Conservation (phyloP, 1,140 invertebrate species). For the Plectrocnemia conspersa region DNA sequence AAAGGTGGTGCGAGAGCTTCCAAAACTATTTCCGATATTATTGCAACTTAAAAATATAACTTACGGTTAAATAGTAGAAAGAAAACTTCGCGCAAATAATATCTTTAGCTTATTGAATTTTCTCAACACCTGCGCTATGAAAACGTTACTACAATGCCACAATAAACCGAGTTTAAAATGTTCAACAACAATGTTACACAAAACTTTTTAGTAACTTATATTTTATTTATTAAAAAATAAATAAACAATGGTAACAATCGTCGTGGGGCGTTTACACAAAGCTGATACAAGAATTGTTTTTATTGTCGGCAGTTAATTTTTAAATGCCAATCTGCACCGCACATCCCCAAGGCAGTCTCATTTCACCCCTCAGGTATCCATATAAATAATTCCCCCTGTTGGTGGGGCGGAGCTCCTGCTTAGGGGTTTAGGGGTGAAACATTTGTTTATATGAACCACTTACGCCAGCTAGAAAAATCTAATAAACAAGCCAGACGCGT, state of each 20-base stretch:
- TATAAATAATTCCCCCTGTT: conserved; percentile 23
- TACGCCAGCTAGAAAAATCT: conserved; percentile 9
- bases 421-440: conserved; percentile 14
- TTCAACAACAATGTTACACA: too few relatives aligned
- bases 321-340: conserved; percentile 16
- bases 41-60: too few relatives aligned
- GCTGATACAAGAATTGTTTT: neutral
- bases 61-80: too few relatives aligned
- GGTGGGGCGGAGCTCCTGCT: neutral
- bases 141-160: too few relatives aligned
- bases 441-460: conserved; percentile 20
- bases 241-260: too few relatives aligned
- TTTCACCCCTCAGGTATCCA: conserved; percentile 15
- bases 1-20: conserved; percentile 13
- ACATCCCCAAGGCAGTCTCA: conserved; percentile 6
- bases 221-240: too few relatives aligned
- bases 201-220: too few relatives aligned
- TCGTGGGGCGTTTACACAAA: too few relatives aligned
- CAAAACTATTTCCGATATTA: too few relatives aligned
- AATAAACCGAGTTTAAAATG: neutral
- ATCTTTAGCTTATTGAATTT: neutral
- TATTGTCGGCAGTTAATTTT: conserved; percentile 10
- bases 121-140: neutral
- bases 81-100: too few relatives aligned
- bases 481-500: too few relatives aligned